These are phyloP conservation scores for Coendou prehensilis DNA, from an alignment of 2,797 vertebrate genomes.

Conservation along the genomic window DNA sequence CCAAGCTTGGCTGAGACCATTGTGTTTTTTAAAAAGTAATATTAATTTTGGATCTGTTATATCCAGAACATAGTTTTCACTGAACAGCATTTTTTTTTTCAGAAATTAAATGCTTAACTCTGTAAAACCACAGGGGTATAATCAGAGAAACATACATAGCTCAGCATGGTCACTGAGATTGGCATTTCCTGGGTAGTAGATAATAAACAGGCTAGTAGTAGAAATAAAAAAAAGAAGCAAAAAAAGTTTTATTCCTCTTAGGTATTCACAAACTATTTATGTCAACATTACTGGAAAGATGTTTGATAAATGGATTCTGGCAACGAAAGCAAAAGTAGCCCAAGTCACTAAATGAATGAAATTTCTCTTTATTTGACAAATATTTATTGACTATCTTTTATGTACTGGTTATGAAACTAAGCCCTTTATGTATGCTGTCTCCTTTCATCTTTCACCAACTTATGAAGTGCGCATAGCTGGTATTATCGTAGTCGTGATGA, in stretches of 20 bases:
- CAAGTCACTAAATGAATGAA: constrained; percentile 27
- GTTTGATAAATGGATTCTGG: background rate
- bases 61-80: constrained; percentile 50
- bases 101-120: constrained; percentile 58
- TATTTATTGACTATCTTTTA: background rate
- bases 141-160: constrained; percentile 36
- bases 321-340: background rate
- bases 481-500: background rate
- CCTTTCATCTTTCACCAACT: background rate
- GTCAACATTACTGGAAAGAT: background rate
- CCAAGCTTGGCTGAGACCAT: constrained; percentile 17
- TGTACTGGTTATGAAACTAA: background rate
- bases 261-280: constrained; percentile 25
- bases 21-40: background rate
- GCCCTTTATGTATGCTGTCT: background rate
- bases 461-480: background rate
- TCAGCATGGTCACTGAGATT: background rate
- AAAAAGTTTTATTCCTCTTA: background rate
- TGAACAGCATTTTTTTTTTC: background rate
- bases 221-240: background rate
- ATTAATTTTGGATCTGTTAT: constrained; percentile 58
- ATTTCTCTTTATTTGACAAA: constrained; percentile 11
- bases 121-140: constrained; percentile 38
- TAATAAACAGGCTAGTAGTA: constrained; percentile 19
- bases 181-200: constrained; percentile 31